phyloP scores from a whole-genome alignment of 2,113 vertebrate species.

The Platysteira castanea region DNA sequence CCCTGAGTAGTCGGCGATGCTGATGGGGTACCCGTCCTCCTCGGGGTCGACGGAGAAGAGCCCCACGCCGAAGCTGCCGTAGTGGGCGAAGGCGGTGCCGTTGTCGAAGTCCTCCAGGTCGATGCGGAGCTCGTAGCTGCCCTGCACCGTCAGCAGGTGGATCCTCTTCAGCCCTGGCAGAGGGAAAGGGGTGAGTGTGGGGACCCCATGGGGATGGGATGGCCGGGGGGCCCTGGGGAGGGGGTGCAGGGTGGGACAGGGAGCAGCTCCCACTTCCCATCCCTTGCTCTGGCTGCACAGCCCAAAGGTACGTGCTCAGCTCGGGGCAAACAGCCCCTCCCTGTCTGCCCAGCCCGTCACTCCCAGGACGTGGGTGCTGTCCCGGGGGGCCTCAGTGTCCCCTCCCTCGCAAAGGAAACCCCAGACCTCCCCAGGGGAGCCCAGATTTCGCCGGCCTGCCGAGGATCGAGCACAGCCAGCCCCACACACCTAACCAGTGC shows the following conservation, averaged over 20 bases:
- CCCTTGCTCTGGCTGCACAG: background rate
- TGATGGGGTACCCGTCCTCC: slow-evolving; percentile 92
- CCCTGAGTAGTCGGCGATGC: slow-evolving; percentile 87
- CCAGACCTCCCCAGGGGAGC: accelerated
- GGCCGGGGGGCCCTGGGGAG: background rate
- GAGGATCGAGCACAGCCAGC: accelerated
- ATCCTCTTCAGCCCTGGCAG: slow-evolving; percentile 85
- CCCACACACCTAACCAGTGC: slow-evolving; percentile 91
- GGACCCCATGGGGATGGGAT: accelerated
- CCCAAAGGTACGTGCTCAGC: background rate
- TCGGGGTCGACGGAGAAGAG: slow-evolving; percentile 94
- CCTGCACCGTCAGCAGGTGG: slow-evolving; percentile 89
- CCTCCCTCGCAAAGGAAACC: background rate
- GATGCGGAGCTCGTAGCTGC: slow-evolving; percentile 89
- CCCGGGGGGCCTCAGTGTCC: background rate
- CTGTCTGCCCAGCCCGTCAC: accelerated
- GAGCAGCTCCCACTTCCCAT: background rate
- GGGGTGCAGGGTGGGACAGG: accelerated
- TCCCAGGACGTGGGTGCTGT: accelerated
- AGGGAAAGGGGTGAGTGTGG: background rate
- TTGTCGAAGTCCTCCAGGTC: slow-evolving; percentile 97
- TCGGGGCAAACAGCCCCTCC: background rate
- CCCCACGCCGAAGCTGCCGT: slow-evolving; percentile 89
- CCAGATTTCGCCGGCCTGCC: background rate
- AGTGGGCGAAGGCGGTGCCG: slow-evolving; percentile 88